Percentiles rank a stretch among this genome's conserved stretches.
phyloP scores from a whole-genome alignment of 1,140 invertebrate genomes.

The Holotrichia oblita region DNA sequence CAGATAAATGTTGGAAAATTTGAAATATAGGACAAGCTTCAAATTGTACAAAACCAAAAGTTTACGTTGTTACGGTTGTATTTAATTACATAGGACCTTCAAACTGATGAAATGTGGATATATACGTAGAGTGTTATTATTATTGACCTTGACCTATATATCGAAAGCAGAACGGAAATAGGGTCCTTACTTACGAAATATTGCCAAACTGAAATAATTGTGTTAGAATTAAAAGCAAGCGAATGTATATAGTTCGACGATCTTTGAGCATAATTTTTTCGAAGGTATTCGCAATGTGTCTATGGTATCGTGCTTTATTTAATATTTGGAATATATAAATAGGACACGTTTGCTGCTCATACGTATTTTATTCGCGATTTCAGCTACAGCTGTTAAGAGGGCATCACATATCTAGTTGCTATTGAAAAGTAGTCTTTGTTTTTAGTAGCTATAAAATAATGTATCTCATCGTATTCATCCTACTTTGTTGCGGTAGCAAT shows the following conservation, averaged over 20 bases:
- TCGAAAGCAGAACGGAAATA: slow-evolving; percentile 7
- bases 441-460: not conserved
- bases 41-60: not conserved
- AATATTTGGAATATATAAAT: no score
- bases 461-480: not conserved
- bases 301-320: no score
- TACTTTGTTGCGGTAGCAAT: not conserved
- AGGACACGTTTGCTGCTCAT: no score
- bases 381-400: no score
- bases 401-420: no score
- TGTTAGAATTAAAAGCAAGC: not conserved
- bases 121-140: slow-evolving; percentile 7
- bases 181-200: not conserved
- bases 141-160: slow-evolving; percentile 25
- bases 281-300: no score
- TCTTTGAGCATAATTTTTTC: no score
- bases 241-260: not conserved
- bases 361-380: no score
- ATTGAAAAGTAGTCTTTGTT: not conserved
- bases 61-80: not conserved
- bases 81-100: slow-evolving; percentile 13
- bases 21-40: not conserved
- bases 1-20: not conserved
- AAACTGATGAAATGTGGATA: not conserved
- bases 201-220: not conserved